These are phyloP conservation scores for Agrotis segetum DNA, from an alignment of 2,888 invertebrate genomes.

Conservation along the genomic window DNA sequence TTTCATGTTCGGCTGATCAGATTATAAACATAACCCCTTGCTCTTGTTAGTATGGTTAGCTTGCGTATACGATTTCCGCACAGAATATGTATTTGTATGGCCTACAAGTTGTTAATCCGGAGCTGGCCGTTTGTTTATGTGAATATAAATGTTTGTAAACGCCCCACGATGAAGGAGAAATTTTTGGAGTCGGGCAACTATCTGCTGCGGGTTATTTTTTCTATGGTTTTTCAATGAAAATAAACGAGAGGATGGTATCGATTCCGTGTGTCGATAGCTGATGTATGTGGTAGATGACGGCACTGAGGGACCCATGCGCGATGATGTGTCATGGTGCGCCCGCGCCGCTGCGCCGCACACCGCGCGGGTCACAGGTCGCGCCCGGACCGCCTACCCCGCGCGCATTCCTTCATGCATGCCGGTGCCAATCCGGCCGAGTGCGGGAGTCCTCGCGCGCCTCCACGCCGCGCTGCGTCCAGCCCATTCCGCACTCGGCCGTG, in stretches of 20 bases:
- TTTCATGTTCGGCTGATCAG: not conserved
- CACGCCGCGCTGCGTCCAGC: not conserved
- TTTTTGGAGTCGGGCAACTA: too few species aligned
- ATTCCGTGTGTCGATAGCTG: conserved; percentile 63
- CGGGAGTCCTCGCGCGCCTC: conserved; percentile 7
- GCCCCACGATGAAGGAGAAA: too few species aligned
- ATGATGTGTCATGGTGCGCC: conserved; percentile 73
- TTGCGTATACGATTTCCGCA: too few species aligned
- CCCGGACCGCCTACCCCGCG: conserved; percentile 81
- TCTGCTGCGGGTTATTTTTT: not conserved
- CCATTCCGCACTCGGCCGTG: conserved; percentile 65
- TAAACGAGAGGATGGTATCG: conserved; percentile 64
- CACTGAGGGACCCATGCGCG: conserved; percentile 39
- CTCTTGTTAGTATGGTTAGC: too few species aligned
- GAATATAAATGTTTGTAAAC: too few species aligned
- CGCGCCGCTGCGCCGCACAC: conserved; percentile 52
- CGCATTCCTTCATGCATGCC: conserved; percentile 75
- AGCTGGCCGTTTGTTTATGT: too few species aligned
- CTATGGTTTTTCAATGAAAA: conserved; percentile 40
- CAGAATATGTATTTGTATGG: too few species aligned
- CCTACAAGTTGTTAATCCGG: too few species aligned
- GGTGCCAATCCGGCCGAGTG: conserved; percentile 53
- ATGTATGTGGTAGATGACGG: conserved; percentile 39
- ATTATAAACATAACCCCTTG: not conserved
- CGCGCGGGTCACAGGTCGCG: conserved; percentile 81